Base-by-base conservation (phyloP, 2,113 vertebrate species). In the Lagenorhynchus albirostris region DNA sequence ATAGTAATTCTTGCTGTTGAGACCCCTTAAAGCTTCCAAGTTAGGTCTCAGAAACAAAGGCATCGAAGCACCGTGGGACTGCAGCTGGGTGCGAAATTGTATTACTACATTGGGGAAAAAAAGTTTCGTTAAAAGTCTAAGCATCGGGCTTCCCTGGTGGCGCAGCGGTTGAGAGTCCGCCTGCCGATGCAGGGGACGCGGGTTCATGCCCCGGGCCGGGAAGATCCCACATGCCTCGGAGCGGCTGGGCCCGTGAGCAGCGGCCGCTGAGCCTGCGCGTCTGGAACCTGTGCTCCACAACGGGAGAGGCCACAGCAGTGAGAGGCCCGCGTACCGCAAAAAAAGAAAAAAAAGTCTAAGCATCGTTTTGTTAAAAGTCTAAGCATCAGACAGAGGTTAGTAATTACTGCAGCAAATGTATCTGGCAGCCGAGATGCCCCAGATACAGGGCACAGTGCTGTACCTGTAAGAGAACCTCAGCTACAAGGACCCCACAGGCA, bases 381-480 rank as follows among this genome's bases (percentile, higher is more conserved):
- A 2, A 44, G 50, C 26, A 1, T 21, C 17, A 29, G 58, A 4
- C 0, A 4, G 50, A 33, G 3, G 36, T 8, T 23, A 3, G 2
- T 6, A 8, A 14, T 0, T 0, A 9, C 23, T 10, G 10, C 21
- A 0, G 12, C 7, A 10, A 21, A 10, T 5, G 20, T 7, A 6
- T 9, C 17, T 0, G 18, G 65, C 21, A 2, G 13, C 55, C 5
- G 14, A 0, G 13, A 8, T 1, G 36, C 14, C 55, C 55, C 17
- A 2, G 63, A 8, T 41, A 1, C 0, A 5, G 65, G 1, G 47
- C 20, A 1, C 13, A 23, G n/a, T 1, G 29, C 63, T 2, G 1
- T 1, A 1, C 5, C 1, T 21, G 23, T 15, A 0, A 8, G 2
- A 21, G 67, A 1, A 2, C 33, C 82, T 20, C 60, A 9, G 15